Evolutionary conservation across 2,888 invertebrate genomes (phyloP), one percentile per base, ranked within the genome.

Genomic region (Drosophila putrida): DNA sequence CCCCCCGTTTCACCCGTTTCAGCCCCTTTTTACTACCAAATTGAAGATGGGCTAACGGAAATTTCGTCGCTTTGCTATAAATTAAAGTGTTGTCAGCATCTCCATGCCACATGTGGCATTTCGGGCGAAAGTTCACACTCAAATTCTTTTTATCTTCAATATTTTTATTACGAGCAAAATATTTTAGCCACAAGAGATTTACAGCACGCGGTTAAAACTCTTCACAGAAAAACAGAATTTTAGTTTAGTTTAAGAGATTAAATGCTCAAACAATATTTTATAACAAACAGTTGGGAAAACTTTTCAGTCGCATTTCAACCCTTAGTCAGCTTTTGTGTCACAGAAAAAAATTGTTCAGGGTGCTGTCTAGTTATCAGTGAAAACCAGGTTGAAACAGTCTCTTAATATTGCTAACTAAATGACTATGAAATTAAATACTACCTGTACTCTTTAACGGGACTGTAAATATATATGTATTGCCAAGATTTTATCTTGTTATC

Each of bases 51-150:
- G 47, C 31, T 50, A 51, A 35, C 25, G 55, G 38, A 78, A 81
- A 78, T 76, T 78, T 82, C 66, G 73, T 75, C 79, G 75, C 80
- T 77, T 57, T 61, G 70, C 86, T 70, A 83, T 84, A 84, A 88
- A 88, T 84, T 86, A 73, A 88, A 80, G 78, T 62, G 64, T 75
- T 71, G 75, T 75, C 78, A 75, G 65, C 81, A 71, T 61, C 78
- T 70, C 71, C 60, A 65, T 73, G 71, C 75, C 75, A 71, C 72
- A 72, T 83, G 80, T 77, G 65, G 62, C 73, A 74, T 61, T 43
- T 71, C 13, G 63, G 41, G 60, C 61, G 58, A 71, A 68, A 85
- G 75, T 88, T 82, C 80, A 71, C 77, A 64, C 60, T 55, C 31
- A 67, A 82, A 85, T 83, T 79, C 85, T 85, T 85, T 82, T 74